These are phyloP conservation scores for Drepana falcataria DNA, from an alignment of 2,888 invertebrate species.

Conservation along the genomic window DNA sequence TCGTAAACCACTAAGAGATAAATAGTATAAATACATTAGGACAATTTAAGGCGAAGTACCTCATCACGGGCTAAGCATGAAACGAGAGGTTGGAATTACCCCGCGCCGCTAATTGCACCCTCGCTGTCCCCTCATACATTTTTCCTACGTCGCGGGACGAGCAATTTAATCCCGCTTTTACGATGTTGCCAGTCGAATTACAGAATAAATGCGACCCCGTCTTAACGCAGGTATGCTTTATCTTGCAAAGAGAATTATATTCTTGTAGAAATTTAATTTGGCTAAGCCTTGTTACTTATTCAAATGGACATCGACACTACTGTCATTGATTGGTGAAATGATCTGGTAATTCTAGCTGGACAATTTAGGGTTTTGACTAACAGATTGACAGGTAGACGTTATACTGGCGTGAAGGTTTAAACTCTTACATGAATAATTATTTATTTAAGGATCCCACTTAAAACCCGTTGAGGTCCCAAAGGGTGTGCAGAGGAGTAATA, in stretches of 20 bases:
- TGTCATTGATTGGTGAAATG: constrained; percentile 4
- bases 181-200: constrained; percentile 30
- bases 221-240: constrained; percentile 26
- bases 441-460: too few species aligned
- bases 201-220: constrained; percentile 33
- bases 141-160: constrained; percentile 34
- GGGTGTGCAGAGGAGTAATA: too few species aligned
- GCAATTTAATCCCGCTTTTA: constrained; percentile 45
- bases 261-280: constrained; percentile 16
- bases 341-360: too few species aligned
- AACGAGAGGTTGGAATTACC: constrained; percentile 17
- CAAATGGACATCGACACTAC: neutral
- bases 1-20: neutral
- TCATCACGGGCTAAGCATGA: constrained; percentile 18
- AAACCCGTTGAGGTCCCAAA: too few species aligned
- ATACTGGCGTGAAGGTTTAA: too few species aligned
- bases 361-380: too few species aligned
- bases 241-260: constrained; percentile 22
- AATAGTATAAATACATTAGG: neutral
- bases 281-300: neutral
- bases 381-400: too few species aligned
- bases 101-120: constrained; percentile 4
- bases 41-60: constrained; percentile 12
- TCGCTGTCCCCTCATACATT: constrained; percentile 33
- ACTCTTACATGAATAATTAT: too few species aligned